These are phyloP conservation scores for Hydrocynus forskahlii DNA, from an alignment of 2,797 vertebrate species.

Conservation along the genomic window DNA sequence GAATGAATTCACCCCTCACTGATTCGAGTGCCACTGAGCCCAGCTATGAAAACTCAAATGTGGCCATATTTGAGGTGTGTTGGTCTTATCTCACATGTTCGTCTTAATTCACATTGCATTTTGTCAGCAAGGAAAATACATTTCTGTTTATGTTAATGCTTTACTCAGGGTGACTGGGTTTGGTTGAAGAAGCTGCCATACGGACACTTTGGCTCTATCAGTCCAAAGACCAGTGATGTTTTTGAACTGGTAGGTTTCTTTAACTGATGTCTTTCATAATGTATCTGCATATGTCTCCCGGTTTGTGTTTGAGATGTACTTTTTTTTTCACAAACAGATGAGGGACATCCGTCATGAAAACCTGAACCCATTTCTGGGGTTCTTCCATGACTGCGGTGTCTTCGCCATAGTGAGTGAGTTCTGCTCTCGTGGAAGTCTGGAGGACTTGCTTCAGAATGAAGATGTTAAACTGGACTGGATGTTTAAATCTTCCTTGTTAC, in stretches of 20 bases:
- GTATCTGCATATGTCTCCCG: not conserved
- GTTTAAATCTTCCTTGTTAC: constrained; percentile 88
- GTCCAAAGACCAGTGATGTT: constrained; percentile 61
- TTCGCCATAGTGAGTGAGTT: constrained; percentile 86
- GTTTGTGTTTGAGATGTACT: not conserved
- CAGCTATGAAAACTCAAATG: constrained; percentile 67
- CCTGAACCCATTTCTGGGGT: constrained; percentile 84
- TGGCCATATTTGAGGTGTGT: constrained; percentile 66
- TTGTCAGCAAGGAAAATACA: not conserved
- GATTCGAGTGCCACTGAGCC: constrained; percentile 55
- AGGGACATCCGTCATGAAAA: constrained; percentile 87
- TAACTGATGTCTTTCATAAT: not conserved
- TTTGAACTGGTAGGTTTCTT: constrained; percentile 61
- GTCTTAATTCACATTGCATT: not conserved
- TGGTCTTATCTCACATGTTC: not conserved
- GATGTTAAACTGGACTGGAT: constrained; percentile 89
- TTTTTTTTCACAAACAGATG: constrained; percentile 70
- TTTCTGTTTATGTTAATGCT: too few species aligned
- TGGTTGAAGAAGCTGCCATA: constrained; percentile 77
- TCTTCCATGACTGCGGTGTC: constrained; percentile 83
- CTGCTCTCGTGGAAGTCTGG: constrained; percentile 85
- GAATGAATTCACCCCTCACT: constrained; percentile 46
- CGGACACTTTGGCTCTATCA: constrained; percentile 61
- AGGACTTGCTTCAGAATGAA: constrained; percentile 82
- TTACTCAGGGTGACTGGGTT: constrained; percentile 76